Base-by-base conservation (phyloP, 2,888 invertebrate species). In the Agrotis clavis region DNA sequence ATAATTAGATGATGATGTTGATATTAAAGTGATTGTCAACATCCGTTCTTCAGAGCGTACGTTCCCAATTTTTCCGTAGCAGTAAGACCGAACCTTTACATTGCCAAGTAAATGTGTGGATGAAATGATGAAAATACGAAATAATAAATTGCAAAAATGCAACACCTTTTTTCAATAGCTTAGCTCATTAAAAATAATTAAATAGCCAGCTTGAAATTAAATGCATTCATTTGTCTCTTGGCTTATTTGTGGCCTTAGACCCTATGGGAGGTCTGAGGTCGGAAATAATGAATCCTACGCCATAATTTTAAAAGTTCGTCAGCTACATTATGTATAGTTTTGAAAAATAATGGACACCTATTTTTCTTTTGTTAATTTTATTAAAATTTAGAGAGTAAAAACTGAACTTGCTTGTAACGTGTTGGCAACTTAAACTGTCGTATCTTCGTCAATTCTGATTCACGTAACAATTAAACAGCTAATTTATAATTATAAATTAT, bases 51-150 rank as follows among this genome's bases (percentile, higher is more conserved):
- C 16, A 6, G 14, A 14, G 21, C 21, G n/a, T 1, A 14, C 14
- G 21, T 35, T n/a, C 1, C 35, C n/a, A 2, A 57, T 13, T 57
- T 57, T 1, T 57, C 1, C 35, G 13, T 57, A 7, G 30, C 35
- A 35, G n/a, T 57, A 2, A 19, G 35, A 57, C 14, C 6, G 6
- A 19, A 35, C n/a, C 57, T 35, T 35, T 19, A 60, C n/a, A 69
- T 82, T 67, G 68, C 19, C 48, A 61, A 61, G 67, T 51, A 77
- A 78, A 82, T 67, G 66, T 5, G 19, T 14, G 35, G 47, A 63
- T 19, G 48, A 50, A 21, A 53, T 13, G 56, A 47, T 51, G 56
- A 35, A 51, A 48, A 41, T 63, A 48, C 54, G 41, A 67, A 50
- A 60, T 63, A 50, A 72, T 14, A 68, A 51, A 79, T 72, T 54